Evolutionary conservation across 2,797 vertebrate species (phyloP).

Genomic region (Falco columbarius): DNA sequence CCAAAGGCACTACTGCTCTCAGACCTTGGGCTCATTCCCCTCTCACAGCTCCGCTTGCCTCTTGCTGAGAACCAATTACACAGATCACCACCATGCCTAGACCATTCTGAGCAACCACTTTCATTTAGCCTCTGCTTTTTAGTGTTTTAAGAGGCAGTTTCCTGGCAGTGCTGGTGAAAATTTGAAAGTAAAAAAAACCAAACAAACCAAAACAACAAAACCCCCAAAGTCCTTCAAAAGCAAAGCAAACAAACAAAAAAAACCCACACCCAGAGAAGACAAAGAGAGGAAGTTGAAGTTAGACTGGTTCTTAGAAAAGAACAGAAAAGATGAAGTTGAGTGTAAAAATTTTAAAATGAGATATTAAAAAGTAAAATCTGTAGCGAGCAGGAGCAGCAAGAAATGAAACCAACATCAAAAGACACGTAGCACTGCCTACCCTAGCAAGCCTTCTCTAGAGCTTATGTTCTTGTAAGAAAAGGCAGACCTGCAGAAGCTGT

Average conservation of each 20-base stretch:
- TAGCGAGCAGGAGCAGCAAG: background rate
- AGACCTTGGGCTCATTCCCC: background rate
- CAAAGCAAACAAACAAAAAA: background rate
- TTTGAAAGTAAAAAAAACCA: background rate
- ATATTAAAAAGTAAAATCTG: background rate
- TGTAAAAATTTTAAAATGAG: background rate
- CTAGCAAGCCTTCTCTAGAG: background rate
- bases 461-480: background rate
- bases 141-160: background rate
- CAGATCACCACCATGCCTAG: background rate
- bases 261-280: background rate
- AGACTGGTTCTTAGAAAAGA: background rate
- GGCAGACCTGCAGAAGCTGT: constrained; percentile 87
- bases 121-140: background rate
- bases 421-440: background rate
- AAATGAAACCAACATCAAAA: background rate
- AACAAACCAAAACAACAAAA: background rate
- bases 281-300: background rate
- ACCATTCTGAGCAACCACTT: background rate
- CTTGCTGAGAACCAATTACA: background rate
- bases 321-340: background rate
- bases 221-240: background rate
- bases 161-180: background rate
- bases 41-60: background rate
- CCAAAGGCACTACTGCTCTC: background rate